These are phyloP conservation scores for Tapirus indicus DNA, from an alignment of 2,797 vertebrate species.

Conservation along the genomic window DNA sequence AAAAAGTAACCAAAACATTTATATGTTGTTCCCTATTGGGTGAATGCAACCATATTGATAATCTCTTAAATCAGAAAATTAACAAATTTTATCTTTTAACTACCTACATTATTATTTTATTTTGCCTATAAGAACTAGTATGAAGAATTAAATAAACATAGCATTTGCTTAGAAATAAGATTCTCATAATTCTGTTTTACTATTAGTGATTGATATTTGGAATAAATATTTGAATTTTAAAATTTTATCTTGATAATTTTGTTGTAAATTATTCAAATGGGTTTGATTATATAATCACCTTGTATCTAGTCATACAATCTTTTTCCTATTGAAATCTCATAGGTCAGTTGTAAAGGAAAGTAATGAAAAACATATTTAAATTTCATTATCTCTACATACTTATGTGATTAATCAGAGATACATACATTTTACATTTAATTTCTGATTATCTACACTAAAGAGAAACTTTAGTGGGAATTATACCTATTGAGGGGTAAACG, in stretches of 20 bases:
- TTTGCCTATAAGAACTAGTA: neutral
- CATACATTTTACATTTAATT: neutral
- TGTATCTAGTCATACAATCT: neutral
- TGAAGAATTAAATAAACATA: neutral
- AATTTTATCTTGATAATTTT: neutral
- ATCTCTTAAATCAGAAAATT: neutral
- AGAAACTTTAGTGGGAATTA: neutral
- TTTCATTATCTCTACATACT: neutral
- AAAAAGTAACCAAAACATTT: neutral
- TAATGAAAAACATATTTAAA: constrained; percentile 1
- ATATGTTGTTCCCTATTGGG: neutral
- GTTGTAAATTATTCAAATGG: neutral
- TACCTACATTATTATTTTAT: neutral
- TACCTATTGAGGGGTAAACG: neutral
- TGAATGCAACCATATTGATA: neutral
- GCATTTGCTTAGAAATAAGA: neutral
- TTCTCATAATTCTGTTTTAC: neutral
- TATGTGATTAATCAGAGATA: neutral
- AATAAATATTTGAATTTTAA: neutral
- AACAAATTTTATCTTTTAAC: neutral
- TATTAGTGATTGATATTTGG: neutral
- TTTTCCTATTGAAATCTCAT: neutral
- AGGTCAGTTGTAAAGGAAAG: neutral
- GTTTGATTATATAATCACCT: neutral
- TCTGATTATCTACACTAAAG: neutral